phyloP scores from a whole-genome alignment of 2,113 vertebrate genomes.

The Myotis brandtii region DNA sequence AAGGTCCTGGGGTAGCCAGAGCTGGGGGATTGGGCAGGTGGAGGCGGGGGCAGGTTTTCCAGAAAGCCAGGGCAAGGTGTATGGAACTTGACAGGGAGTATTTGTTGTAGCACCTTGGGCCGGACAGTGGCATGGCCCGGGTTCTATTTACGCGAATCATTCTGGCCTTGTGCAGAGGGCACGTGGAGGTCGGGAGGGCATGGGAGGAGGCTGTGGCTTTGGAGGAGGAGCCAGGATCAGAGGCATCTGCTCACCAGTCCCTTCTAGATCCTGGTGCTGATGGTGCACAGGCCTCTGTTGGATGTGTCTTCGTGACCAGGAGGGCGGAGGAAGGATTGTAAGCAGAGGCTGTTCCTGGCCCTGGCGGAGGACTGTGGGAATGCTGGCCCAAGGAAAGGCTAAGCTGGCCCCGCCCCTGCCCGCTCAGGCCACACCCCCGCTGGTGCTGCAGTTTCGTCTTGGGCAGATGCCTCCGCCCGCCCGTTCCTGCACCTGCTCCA shows the following conservation, averaged over 20 bases:
- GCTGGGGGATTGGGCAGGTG: neutral
- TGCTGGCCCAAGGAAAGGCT: neutral
- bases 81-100: fast-evolving
- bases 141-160: neutral
- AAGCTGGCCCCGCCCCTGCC: fast-evolving
- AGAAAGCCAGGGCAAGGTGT: neutral
- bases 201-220: neutral
- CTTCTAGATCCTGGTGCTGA: neutral
- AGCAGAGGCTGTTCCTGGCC: neutral
- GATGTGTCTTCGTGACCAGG: neutral
- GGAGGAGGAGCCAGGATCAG: neutral
- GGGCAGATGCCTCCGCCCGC: neutral
- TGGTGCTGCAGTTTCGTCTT: fast-evolving
- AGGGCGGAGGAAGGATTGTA: neutral
- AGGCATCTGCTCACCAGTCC: neutral
- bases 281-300: fast-evolving
- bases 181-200: fast-evolving
- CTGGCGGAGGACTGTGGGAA: neutral
- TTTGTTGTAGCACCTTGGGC: neutral
- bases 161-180: neutral
- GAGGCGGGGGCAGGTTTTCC: neutral
- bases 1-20: neutral
- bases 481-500: neutral
- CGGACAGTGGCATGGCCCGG: fast-evolving
- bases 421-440: fast-evolving